Evolutionary conservation across 2,888 invertebrate genomes (phyloP).

Genomic region (Eupithecia subfuscata): DNA sequence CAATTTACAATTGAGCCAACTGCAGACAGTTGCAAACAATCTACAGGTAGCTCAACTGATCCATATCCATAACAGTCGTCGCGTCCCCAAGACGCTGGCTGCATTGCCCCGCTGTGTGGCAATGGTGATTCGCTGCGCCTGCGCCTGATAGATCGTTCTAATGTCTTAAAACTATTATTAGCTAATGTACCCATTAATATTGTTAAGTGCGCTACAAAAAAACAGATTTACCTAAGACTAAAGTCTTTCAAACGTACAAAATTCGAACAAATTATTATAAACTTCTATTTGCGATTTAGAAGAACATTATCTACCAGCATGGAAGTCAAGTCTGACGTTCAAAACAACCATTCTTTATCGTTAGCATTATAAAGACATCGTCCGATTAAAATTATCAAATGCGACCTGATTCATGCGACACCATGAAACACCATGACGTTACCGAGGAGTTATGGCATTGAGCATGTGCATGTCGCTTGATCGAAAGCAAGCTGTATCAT

Average conservation of each 20-base stretch:
- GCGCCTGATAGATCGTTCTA: not conserved
- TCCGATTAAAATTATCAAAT: not conserved
- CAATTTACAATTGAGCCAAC: too few species aligned
- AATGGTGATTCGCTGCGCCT: too few species aligned
- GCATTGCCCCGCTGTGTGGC: too few species aligned
- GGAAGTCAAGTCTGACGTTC: not conserved
- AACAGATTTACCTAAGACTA: not conserved
- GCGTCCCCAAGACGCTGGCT: too few species aligned
- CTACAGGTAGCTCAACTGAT: too few species aligned
- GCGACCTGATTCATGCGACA: slow-evolving; percentile 35
- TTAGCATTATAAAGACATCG: not conserved
- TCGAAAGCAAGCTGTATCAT: slow-evolving; percentile 15
- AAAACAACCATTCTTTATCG: not conserved
- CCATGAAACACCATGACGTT: slow-evolving; percentile 17
- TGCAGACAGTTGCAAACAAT: too few species aligned
- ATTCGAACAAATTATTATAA: too few species aligned
- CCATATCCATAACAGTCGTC: too few species aligned
- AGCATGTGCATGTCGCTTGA: slow-evolving; percentile 37
- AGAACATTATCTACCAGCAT: not conserved
- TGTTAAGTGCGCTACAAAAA: not conserved
- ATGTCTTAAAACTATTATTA: not conserved
- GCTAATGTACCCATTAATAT: not conserved
- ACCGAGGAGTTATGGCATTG: not conserved
- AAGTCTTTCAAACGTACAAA: not conserved
- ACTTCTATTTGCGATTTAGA: too few species aligned